Percentiles rank a stretch among this genome's conserved stretches.
phyloP scores from a whole-genome alignment of 2,888 invertebrate genomes.

The Epiblema foenella region DNA sequence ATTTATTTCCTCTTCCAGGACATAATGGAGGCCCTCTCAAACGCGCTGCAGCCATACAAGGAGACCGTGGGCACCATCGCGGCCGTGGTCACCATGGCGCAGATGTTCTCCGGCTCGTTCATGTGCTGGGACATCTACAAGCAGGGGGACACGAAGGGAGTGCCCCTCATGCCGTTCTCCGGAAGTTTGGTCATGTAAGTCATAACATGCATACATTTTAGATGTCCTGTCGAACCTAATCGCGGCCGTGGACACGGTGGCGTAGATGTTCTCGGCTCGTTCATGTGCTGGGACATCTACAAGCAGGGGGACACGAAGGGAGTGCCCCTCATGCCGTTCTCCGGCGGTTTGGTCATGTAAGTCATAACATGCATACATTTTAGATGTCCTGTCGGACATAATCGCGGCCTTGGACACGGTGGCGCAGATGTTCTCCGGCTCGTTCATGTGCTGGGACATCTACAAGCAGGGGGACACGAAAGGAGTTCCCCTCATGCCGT shows the following conservation, averaged over 20 bases:
- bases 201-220: too few species aligned
- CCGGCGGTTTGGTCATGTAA: constrained; percentile 92
- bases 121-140: constrained; percentile 90
- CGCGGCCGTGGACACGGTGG: too few species aligned
- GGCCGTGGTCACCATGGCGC: constrained; percentile 90
- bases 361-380: constrained; percentile 70
- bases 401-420: too few species aligned
- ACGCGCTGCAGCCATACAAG: constrained; percentile 87
- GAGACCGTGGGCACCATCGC: constrained; percentile 88
- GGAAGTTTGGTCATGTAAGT: constrained; percentile 92
- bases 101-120: constrained; percentile 92
- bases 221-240: too few species aligned
- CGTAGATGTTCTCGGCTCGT: constrained; percentile 70
- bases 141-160: constrained; percentile 87
- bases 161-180: constrained; percentile 89
- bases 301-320: constrained; percentile 87
- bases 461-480: constrained; percentile 87
- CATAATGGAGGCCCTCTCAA: constrained; percentile 80
- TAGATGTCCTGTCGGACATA: too few species aligned
- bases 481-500: constrained; percentile 88
- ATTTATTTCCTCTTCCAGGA: constrained; percentile 9
- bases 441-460: constrained; percentile 89
- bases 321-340: constrained; percentile 88
- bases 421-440: constrained; percentile 63
- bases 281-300: constrained; percentile 90